These are phyloP conservation scores for Melanotaenia parkinsoni DNA, from an alignment of 2,797 vertebrate species.

Conservation along the genomic window DNA sequence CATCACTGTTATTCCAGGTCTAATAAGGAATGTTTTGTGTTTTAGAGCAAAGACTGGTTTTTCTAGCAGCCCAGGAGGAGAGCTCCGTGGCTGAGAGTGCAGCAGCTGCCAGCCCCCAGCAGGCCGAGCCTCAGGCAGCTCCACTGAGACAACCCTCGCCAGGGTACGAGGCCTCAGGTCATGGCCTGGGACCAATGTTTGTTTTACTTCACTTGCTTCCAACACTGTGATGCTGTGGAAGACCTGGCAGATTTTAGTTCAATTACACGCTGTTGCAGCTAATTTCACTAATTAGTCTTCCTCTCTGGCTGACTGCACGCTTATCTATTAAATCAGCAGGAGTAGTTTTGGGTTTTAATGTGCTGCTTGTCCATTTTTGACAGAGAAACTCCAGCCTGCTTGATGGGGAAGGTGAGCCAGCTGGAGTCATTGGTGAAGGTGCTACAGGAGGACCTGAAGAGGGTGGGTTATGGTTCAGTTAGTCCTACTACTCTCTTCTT, in stretches of 20 bases:
- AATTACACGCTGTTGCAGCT: slow-evolving; percentile 28
- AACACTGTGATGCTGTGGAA: slow-evolving; percentile 12
- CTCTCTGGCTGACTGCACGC: background rate
- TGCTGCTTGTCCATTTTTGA: slow-evolving; percentile 31
- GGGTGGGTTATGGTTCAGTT: slow-evolving; percentile 78
- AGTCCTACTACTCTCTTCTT: background rate
- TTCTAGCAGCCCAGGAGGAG: slow-evolving; percentile 90
- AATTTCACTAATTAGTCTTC: slow-evolving; percentile 19
- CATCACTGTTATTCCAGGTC: slow-evolving; percentile 32
- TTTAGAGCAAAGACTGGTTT: slow-evolving; percentile 93
- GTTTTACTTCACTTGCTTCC: slow-evolving; percentile 32
- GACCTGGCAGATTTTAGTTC: slow-evolving; percentile 11
- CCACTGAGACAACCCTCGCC: slow-evolving; percentile 86
- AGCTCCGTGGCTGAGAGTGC: slow-evolving; percentile 85
- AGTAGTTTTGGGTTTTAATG: slow-evolving; percentile 9
- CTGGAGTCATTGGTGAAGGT: slow-evolving; percentile 94
- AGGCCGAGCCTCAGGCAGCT: slow-evolving; percentile 88
- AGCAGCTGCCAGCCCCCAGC: slow-evolving; percentile 82
- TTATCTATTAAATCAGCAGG: slow-evolving; percentile 7
- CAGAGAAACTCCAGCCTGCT: slow-evolving; percentile 90
- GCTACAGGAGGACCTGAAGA: slow-evolving; percentile 94
- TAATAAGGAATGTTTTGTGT: slow-evolving; percentile 9
- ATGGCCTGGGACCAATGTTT: slow-evolving; percentile 32
- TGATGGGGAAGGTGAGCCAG: slow-evolving; percentile 93
- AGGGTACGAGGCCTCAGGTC: slow-evolving; percentile 80